Conservation (phyloP, 2,888 invertebrate genomes). For the Agrilus cyanescens region DNA sequence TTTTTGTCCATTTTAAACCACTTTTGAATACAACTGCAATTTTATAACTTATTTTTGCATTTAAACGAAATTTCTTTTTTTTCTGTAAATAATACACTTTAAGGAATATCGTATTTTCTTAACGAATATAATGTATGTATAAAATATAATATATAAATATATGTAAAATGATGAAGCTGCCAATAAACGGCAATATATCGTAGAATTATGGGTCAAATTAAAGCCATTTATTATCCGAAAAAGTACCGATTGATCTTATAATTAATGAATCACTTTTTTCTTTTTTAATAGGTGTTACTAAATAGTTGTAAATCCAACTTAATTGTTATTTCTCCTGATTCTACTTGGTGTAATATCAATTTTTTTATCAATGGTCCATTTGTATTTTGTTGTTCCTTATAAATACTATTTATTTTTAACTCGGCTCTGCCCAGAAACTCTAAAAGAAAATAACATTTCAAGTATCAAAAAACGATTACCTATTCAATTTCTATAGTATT, state of each 20-base stretch:
- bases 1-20: no score
- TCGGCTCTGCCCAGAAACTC: slow-evolving; percentile 63
- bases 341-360: slow-evolving; percentile 54
- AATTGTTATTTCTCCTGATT: slow-evolving; percentile 53
- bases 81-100: background rate
- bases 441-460: slow-evolving; percentile 26
- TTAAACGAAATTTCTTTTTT: no score
- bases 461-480: background rate
- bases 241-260: background rate
- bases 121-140: no score
- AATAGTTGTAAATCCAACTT: slow-evolving; percentile 61
- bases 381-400: slow-evolving; percentile 42
- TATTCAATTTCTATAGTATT: slow-evolving; percentile 1
- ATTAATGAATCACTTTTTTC: background rate
- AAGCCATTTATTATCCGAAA: background rate
- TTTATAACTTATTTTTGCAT: no score
- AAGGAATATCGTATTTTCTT: no score
- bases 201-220: background rate
- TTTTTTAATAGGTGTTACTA: slow-evolving; percentile 17
- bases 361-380: slow-evolving; percentile 54
- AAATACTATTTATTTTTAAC: slow-evolving; percentile 50
- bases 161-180: background rate
- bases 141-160: background rate
- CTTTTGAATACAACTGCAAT: no score
- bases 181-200: background rate